These are phyloP conservation scores for Cephus cinctus DNA, from an alignment of 1,140 invertebrate genomes.

Conservation along the genomic window DNA sequence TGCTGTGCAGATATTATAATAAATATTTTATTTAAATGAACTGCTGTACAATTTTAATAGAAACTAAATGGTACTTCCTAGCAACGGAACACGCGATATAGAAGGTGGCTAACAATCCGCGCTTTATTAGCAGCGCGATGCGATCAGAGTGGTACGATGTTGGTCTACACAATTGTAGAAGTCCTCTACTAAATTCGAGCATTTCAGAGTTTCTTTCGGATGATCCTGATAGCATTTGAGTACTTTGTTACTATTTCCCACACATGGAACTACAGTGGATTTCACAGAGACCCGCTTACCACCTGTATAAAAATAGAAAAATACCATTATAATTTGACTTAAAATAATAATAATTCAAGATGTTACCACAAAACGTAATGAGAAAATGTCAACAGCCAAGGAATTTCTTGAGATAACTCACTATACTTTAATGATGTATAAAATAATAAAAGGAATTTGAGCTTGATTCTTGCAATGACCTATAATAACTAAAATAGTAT, in stretches of 20 bases:
- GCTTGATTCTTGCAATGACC: too few relatives aligned
- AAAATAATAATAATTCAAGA: too few relatives aligned
- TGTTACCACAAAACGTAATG: too few relatives aligned
- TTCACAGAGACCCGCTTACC: constrained; percentile 22
- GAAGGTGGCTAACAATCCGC: background rate
- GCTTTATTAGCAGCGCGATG: constrained; percentile 28
- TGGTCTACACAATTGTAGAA: constrained; percentile 57
- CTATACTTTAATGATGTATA: too few relatives aligned
- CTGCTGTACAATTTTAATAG: constrained; percentile 5
- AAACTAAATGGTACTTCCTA: constrained; percentile 14
- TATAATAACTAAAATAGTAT: too few relatives aligned
- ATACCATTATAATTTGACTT: too few relatives aligned
- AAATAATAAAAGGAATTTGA: too few relatives aligned
- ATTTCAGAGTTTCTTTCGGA: constrained; percentile 56
- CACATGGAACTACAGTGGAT: constrained; percentile 46
- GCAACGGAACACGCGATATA: background rate
- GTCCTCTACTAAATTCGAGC: constrained; percentile 53
- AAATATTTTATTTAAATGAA: constrained; percentile 13
- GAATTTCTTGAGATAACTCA: too few relatives aligned
- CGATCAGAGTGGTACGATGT: constrained; percentile 41
- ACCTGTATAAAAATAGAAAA: constrained; percentile 21
- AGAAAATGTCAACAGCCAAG: too few relatives aligned
- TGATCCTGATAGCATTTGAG: constrained; percentile 57
- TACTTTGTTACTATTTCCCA: constrained; percentile 50
- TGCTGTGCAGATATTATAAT: constrained; percentile 5